These are phyloP conservation scores for Psilanteris sp. DNA, from an alignment of 1,140 invertebrate genomes.

Conservation along the genomic window DNA sequence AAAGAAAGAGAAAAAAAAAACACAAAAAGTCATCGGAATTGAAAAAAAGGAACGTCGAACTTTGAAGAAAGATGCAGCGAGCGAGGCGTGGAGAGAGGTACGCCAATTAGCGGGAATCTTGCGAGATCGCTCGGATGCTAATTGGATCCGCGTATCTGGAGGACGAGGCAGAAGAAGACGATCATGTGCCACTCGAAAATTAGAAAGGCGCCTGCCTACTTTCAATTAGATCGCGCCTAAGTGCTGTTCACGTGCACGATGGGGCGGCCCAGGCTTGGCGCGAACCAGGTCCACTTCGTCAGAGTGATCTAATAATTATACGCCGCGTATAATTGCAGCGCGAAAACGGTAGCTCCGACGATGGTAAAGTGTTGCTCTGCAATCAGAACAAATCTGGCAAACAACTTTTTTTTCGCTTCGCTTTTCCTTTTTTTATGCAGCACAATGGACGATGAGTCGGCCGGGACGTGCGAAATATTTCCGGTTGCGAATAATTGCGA, in stretches of 20 bases:
- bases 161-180: slow-evolving; percentile 47
- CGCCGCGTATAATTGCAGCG: slow-evolving; percentile 1
- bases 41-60: slow-evolving; percentile 4
- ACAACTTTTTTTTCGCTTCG: no score
- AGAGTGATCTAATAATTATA: slow-evolving; percentile 17
- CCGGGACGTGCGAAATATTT: no score
- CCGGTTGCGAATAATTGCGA: no score
- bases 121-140: slow-evolving; percentile 63
- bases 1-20: neutral
- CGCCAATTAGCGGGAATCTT: slow-evolving; percentile 46
- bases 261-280: slow-evolving; percentile 8
- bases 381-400: no score
- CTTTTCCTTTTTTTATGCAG: no score
- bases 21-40: neutral
- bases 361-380: no score
- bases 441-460: no score
- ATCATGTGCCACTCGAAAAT: slow-evolving; percentile 66
- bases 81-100: slow-evolving; percentile 9
- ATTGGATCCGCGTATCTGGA: slow-evolving; percentile 46
- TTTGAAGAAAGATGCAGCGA: slow-evolving; percentile 11
- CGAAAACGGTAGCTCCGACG: slow-evolving; percentile 7
- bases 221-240: slow-evolving; percentile 61
- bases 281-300: slow-evolving; percentile 4
- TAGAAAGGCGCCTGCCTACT: slow-evolving; percentile 65
- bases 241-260: slow-evolving; percentile 7